Base-by-base conservation (phyloP, 2,113 vertebrate species). In the Gobio gobio region DNA sequence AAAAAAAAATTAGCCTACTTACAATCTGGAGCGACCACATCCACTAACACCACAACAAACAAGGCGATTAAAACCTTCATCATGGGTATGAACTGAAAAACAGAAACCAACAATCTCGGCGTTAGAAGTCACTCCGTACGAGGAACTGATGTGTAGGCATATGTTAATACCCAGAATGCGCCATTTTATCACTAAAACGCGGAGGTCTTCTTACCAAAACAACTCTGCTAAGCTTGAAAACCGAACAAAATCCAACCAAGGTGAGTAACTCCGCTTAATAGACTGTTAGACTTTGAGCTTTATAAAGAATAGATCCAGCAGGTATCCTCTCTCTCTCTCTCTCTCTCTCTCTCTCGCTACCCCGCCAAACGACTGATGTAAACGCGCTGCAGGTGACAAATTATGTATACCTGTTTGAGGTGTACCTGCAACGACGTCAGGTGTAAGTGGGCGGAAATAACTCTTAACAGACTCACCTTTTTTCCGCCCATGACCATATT, bases 51-150 rank as follows among this genome's bases (percentile, higher is more conserved):
- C 40, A 87, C 63, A 8, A 94, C 33, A 3, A 91, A 9, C 7
- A 92, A 24, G 12, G 68, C 22, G 58, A 94, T 88, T 88, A 90
- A 89, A 47, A 87, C 6, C 2, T 91, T 94, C 93, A 95, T 94
- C 4, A 3, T 87, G 61, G 20, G 4, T 16, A 3, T 33, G 8
- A 73, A 49, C 59, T 82, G 33, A 74, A 82, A 78, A n/a, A 43
- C 1, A 61, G 2, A 1, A 10, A n/a, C 5, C 14, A 33, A 14
- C 33, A 45, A 12, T 6, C 13, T n/a, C 22, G 0, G 7, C 1
- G 10, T 54, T 70, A 40, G 13, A 81, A 54, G 59, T 20, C 8
- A 64, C 5, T 64, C 43, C n/a, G 24, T 7, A 4, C 10, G 20
- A 58, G 8, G 3, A 2, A 33, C 1, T 5, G 9, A 18, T 10